phyloP scores from a whole-genome alignment of 2,888 invertebrate genomes.

The Mythimna vitellina region DNA sequence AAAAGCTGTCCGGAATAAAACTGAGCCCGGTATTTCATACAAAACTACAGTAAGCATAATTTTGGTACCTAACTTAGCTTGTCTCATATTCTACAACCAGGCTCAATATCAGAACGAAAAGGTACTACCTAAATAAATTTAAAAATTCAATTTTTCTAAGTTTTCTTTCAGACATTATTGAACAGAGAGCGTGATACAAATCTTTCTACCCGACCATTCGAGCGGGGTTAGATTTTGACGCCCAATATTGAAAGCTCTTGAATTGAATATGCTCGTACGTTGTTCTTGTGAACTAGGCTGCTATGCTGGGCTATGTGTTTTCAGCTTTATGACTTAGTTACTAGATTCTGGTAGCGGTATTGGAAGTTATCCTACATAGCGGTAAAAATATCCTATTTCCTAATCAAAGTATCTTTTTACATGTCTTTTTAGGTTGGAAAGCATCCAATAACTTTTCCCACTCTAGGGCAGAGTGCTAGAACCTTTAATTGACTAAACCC shows the following conservation, averaged over 20 bases:
- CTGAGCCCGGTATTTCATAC: too few species aligned
- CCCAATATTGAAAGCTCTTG: slow-evolving; percentile 23
- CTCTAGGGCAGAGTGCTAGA: too few species aligned
- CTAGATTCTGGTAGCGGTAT: too few species aligned
- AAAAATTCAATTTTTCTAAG: slow-evolving; percentile 13
- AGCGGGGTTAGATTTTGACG: slow-evolving; percentile 26
- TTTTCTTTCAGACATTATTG: slow-evolving; percentile 38
- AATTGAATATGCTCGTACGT: slow-evolving; percentile 21
- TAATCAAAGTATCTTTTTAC: too few species aligned
- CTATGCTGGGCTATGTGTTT: background rate
- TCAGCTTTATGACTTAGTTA: background rate
- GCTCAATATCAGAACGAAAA: slow-evolving; percentile 25
- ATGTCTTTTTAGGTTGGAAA: too few species aligned
- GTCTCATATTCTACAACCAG: background rate
- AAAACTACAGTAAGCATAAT: background rate
- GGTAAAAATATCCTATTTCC: too few species aligned
- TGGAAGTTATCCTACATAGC: too few species aligned
- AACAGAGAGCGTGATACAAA: slow-evolving; percentile 41
- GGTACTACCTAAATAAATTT: slow-evolving; percentile 20
- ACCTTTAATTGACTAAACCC: too few species aligned
- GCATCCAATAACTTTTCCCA: too few species aligned
- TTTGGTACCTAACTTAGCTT: background rate
- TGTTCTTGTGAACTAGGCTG: background rate
- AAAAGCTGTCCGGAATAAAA: too few species aligned
- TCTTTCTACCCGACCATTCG: slow-evolving; percentile 31